Base-by-base conservation (phyloP, 2,888 invertebrate genomes). In the Cataglyphis rosenhaueri region DNA sequence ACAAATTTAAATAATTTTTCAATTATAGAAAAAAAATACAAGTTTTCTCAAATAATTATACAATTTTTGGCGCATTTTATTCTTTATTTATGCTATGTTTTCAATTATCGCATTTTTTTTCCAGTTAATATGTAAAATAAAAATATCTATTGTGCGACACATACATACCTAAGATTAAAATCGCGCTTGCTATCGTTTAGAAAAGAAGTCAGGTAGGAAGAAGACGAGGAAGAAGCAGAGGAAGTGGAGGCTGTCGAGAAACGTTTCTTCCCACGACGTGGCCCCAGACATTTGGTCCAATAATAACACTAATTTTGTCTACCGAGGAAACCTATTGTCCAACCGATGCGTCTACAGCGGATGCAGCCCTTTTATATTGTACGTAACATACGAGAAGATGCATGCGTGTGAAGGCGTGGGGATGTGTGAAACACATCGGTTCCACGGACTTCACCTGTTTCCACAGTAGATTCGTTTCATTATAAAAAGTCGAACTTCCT, bases 281-380 rank as follows among this genome's bases (percentile, higher is more conserved):
- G 91, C 89, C 91, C 92, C 93, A 92, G 93, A 93, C 94, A 94
- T 94, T 94, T 93, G 93, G 93, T 92, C 93, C 93, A 93, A 93
- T 94, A 94, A 94, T 94, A 94, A 94, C 91, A 94, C 93, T 94
- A 93, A 94, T 94, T 94, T 92, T 89, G 92, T 92, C 92, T 92
- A 92, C 92, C 91, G 91, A 92, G 93, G 93, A 93, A 94, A 93
- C 91, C 93, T 92, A 93, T 93, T 94, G 94, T 94, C 90, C 92
- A 89, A 88, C 84, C 90, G 87, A 91, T 91, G 89, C 87, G 88
- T 91, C 91, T 89, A 87, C 89, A 91, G 91, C 93, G 93, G 93
- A 93, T 92, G 92, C 91, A 89, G 90, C 90, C 84, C 91, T 91
- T 91, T 91, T 52, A 52, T 89, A 89, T 89, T 88, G 85, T 88